Conservation (phyloP, 2,113 vertebrate species). For the Machaerirhynchus nigripectus region DNA sequence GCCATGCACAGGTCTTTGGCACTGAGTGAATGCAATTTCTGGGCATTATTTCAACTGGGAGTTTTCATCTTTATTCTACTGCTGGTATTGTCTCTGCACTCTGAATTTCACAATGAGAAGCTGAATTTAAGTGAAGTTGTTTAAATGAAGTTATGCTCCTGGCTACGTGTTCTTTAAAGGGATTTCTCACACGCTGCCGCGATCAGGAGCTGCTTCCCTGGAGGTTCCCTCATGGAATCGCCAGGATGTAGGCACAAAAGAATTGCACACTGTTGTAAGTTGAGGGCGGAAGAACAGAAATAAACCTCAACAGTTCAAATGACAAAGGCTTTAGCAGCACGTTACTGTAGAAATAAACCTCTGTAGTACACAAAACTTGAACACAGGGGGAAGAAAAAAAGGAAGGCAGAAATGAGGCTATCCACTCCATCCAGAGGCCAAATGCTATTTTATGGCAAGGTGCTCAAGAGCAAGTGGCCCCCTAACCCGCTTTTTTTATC, state of each 20-base stretch:
- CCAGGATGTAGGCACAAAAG: neutral
- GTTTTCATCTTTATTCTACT: neutral
- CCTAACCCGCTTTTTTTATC: neutral
- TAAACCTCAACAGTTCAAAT: neutral
- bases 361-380: neutral
- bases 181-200: neutral
- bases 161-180: neutral
- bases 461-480: neutral
- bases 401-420: neutral
- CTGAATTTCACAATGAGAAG: neutral
- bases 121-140: neutral
- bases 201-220: neutral
- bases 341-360: neutral
- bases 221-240: neutral
- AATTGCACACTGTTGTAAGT: rapidly evolving
- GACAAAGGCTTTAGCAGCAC: neutral
- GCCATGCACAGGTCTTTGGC: neutral
- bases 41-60: neutral
- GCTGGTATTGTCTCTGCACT: neutral
- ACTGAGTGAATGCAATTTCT: neutral
- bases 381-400: neutral
- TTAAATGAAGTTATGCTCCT: neutral
- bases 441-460: neutral
- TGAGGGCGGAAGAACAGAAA: neutral
- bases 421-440: rapidly evolving